phyloP scores from a whole-genome alignment of 2,888 invertebrate species.

The Xestia xanthographa region DNA sequence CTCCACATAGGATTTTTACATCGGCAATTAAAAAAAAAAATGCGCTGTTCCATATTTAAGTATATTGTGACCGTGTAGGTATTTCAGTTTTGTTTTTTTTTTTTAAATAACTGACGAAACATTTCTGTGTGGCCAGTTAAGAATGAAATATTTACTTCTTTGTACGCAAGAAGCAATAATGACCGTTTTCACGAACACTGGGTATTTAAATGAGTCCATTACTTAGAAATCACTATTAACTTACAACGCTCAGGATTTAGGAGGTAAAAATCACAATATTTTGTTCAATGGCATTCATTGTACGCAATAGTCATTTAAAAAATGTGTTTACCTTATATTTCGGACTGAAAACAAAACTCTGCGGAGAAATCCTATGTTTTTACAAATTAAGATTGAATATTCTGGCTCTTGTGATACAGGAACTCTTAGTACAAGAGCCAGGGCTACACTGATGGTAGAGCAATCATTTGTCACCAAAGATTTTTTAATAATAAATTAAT shows the following conservation, averaged over 20 bases:
- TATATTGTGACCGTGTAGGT: too few relatives aligned
- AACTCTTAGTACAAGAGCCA: too few relatives aligned
- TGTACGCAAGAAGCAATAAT: not conserved
- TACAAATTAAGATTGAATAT: not conserved
- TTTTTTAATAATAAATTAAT: not conserved
- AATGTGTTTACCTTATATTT: not conserved
- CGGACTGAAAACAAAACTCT: not conserved
- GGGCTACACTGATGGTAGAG: too few relatives aligned
- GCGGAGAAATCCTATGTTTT: not conserved
- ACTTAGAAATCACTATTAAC: not conserved
- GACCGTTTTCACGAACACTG: not conserved
- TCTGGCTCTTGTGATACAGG: too few relatives aligned
- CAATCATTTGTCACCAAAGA: too few relatives aligned
- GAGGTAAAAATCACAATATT: not conserved
- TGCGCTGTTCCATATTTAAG: too few relatives aligned
- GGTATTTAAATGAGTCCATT: not conserved
- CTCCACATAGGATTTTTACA: too few relatives aligned
- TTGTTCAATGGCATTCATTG: not conserved
- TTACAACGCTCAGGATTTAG: not conserved
- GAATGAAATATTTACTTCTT: too few relatives aligned
- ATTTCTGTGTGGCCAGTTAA: not conserved
- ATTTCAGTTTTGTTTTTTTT: too few relatives aligned
- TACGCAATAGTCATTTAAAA: not conserved
- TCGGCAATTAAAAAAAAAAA: too few relatives aligned
- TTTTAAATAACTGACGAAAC: too few relatives aligned